A percentile compares a stretch with the other conserved stretches of the same genome.
phyloP scores from a whole-genome alignment of 2,113 vertebrate genomes.

The Copsychus sechellarum region DNA sequence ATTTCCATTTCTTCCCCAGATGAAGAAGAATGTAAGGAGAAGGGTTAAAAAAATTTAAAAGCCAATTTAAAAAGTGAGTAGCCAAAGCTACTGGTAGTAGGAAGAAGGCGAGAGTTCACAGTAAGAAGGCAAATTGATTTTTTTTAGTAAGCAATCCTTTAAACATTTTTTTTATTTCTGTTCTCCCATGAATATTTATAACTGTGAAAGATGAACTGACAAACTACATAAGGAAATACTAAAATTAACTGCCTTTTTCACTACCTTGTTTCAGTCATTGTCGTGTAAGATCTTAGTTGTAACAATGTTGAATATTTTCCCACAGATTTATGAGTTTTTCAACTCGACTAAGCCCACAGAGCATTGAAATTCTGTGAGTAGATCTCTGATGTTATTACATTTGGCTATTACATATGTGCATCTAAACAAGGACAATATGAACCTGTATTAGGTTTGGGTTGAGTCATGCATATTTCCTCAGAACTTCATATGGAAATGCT shows the following conservation, averaged over 20 bases:
- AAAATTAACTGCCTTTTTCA: conserved; percentile 18
- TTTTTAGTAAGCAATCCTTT: neutral
- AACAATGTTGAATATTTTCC: neutral
- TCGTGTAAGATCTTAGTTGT: neutral
- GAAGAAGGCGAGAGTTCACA: neutral
- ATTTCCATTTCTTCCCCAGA: neutral
- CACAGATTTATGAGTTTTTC: neutral
- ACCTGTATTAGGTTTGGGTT: conserved; percentile 4
- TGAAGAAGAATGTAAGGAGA: neutral
- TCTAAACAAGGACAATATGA: conserved; percentile 28
- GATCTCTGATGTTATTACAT: neutral
- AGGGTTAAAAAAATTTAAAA: neutral
- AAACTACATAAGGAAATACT: neutral
- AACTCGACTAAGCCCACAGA: neutral
- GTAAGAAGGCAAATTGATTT: neutral
- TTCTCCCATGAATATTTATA: neutral
- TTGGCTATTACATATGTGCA: neutral
- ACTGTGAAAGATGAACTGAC: neutral
- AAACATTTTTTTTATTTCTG: neutral
- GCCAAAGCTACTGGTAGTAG: neutral
- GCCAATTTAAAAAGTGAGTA: neutral
- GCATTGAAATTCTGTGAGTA: conserved; percentile 1
- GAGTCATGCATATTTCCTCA: neutral
- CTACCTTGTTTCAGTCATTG: neutral
- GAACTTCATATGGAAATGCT: neutral